Conservation (phyloP, 2,797 vertebrate species). For the Cossypha heuglini region DNA sequence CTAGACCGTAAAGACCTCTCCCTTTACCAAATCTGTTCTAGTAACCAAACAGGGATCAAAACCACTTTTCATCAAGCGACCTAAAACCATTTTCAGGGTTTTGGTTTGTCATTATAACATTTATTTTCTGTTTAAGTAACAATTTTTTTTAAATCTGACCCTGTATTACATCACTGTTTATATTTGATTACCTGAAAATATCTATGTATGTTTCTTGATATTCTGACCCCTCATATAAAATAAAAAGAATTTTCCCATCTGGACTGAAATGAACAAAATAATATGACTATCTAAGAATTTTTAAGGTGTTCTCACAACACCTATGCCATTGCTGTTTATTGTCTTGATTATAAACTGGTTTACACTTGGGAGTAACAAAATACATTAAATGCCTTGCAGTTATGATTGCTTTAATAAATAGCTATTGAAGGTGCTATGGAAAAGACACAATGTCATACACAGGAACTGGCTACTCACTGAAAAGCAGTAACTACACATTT, state of each 20-base stretch:
- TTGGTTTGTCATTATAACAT: not conserved
- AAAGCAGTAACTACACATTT: not conserved
- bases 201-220: not conserved
- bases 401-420: not conserved
- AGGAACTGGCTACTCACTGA: not conserved
- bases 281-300: not conserved
- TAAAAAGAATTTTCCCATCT: not conserved
- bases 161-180: not conserved
- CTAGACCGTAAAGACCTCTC: not conserved
- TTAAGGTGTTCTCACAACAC: not conserved
- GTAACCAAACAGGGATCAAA: not conserved
- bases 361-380: not conserved
- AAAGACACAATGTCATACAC: not conserved
- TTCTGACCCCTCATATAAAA: not conserved
- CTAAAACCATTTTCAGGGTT: not conserved
- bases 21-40: not conserved
- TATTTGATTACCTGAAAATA: not conserved
- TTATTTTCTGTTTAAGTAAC: not conserved
- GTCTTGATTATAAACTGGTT: not conserved
- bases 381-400: not conserved
- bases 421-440: not conserved
- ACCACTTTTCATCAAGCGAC: not conserved
- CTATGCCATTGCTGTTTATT: not conserved
- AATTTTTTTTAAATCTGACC: fast-evolving
- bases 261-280: not conserved